A percentile compares a stretch with the other conserved stretches of the same genome.
phyloP scores from a whole-genome alignment of 1,140 invertebrate genomes.

The Nixonia krombeini region DNA sequence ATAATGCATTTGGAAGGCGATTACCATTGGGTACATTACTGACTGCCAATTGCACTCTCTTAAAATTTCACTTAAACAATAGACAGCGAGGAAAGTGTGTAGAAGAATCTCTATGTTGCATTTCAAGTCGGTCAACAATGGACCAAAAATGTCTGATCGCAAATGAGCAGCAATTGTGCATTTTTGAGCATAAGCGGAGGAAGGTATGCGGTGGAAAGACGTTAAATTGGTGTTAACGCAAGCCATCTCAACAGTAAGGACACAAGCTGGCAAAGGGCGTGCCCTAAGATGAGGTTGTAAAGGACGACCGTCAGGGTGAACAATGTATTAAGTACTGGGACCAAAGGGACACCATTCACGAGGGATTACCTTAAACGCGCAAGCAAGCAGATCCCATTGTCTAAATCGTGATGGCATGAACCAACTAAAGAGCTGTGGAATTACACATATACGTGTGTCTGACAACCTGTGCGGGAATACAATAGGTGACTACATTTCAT shows the following conservation, averaged over 20 bases:
- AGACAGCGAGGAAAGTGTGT: too few relatives aligned
- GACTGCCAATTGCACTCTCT: not conserved
- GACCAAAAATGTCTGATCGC: too few relatives aligned
- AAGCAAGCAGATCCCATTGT: constrained; percentile 51
- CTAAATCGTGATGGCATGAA: constrained; percentile 50
- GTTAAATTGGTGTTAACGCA: constrained; percentile 47
- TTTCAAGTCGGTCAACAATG: too few relatives aligned
- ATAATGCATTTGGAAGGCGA: constrained; percentile 3
- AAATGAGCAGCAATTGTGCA: too few relatives aligned
- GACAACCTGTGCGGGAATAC: constrained; percentile 40
- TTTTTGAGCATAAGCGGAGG: too few relatives aligned
- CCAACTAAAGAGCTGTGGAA: constrained; percentile 37
- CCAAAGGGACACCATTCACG: constrained; percentile 59
- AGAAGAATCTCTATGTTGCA: too few relatives aligned
- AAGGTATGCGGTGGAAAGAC: constrained; percentile 32
- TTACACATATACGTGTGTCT: constrained; percentile 46
- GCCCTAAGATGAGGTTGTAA: constrained; percentile 59
- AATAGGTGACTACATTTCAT: constrained; percentile 33
- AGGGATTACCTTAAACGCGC: constrained; percentile 51
- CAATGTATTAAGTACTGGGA: constrained; percentile 65
- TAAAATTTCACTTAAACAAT: too few relatives aligned
- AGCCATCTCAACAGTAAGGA: constrained; percentile 38
- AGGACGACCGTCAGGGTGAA: constrained; percentile 62
- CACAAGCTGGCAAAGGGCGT: constrained; percentile 28
- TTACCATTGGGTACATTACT: not conserved